Evolutionary conservation across 2,888 invertebrate genomes (phyloP), one percentile per base, ranked within the genome.

Genomic region (Aphidius colemani): DNA sequence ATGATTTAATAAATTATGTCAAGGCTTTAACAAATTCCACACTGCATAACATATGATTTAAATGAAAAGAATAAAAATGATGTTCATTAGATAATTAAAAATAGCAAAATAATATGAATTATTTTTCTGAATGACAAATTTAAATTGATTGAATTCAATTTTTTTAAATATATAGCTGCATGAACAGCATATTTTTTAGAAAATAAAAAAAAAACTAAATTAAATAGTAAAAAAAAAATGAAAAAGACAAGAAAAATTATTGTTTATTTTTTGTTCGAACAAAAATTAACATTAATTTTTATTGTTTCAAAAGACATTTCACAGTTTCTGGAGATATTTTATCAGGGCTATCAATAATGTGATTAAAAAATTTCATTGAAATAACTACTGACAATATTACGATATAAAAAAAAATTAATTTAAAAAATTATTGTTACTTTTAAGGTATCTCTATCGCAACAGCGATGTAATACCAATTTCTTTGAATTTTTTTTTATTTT

Each of bases 311-410:
- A 70, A 75, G 75, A 77, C 77, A 79, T 80, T 79, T 80, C 79
- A 80, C 80, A 80, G 77, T 79, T 80, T 80, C 78, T 77, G 72
- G 72, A 71, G 64, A 74, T 72, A 53, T 51, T 74, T 72, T 67
- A 67, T 78, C 75, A 72, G 76, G 75, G 77, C 77, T 77, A 74
- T 79, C 78, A 76, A 76, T 30, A 30, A 30, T 30, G 30, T 30
- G 5, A 30, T 30, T 30, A 5, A 5, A 30, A 30, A 5, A 30
- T 5, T 30, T 30, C 0, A 5, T 30, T 55, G 10, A 48, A 57
- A 49, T 53, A 45, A n/a, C 7, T 30, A 53, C n/a, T 39, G 11
- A 46, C 10, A 53, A 62, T 8, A 53, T 8, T 51, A 57, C 6
- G 8, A 30, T 45, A 11, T n/a, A 55, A 41, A 8, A 7, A 58